Conservation (phyloP, 2,797 vertebrate genomes). For the Sebastes trivittatus region DNA sequence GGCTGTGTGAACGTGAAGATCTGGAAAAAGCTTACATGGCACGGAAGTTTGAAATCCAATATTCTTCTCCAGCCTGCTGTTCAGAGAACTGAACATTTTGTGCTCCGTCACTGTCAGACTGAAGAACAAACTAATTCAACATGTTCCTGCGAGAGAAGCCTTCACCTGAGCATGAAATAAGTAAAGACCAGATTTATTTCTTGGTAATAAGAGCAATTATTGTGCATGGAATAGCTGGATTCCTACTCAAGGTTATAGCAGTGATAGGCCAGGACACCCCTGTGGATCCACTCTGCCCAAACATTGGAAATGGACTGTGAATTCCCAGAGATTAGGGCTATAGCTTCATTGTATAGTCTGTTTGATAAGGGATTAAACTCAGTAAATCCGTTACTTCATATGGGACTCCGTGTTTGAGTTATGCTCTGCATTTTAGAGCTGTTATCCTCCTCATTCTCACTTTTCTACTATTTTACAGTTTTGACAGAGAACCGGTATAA, state of each 20-base stretch:
- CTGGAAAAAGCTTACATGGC: slow-evolving; percentile 38
- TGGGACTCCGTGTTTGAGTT: slow-evolving; percentile 76
- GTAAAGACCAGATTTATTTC: slow-evolving; percentile 53
- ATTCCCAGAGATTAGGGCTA: slow-evolving; percentile 74
- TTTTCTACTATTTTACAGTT: slow-evolving; percentile 25
- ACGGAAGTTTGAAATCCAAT: slow-evolving; percentile 39
- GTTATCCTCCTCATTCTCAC: slow-evolving; percentile 33
- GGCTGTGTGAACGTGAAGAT: slow-evolving; percentile 31
- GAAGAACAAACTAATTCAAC: slow-evolving; percentile 52
- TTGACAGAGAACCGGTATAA: slow-evolving; percentile 5
- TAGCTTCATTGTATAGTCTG: slow-evolving; percentile 75
- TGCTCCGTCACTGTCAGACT: slow-evolving; percentile 35
- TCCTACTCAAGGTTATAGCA: slow-evolving; percentile 73
- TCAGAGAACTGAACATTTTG: slow-evolving; percentile 37
- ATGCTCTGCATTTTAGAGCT: slow-evolving; percentile 61
- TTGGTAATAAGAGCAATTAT: slow-evolving; percentile 59
- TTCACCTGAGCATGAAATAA: slow-evolving; percentile 64
- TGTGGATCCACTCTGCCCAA: slow-evolving; percentile 72
- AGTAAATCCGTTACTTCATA: slow-evolving; percentile 80
- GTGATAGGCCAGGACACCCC: slow-evolving; percentile 61
- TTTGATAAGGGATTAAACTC: slow-evolving; percentile 83
- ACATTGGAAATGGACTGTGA: slow-evolving; percentile 72
- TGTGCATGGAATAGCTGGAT: slow-evolving; percentile 44
- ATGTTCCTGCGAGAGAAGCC: slow-evolving; percentile 24
- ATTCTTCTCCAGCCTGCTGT: slow-evolving; percentile 28